phyloP scores from a whole-genome alignment of 2,113 vertebrate species.

The Chaenocephalus aceratus region DNA sequence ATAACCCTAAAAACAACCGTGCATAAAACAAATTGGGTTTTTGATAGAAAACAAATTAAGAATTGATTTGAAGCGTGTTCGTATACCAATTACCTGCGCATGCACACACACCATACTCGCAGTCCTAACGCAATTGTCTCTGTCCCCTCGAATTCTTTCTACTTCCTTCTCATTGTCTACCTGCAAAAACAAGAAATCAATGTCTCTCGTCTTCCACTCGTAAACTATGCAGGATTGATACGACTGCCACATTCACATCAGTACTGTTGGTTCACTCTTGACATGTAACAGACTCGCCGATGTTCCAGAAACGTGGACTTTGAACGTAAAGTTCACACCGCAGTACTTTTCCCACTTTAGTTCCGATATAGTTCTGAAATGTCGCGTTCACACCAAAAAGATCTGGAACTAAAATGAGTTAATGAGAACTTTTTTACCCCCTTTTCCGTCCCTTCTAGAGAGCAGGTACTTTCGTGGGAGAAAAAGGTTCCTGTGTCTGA shows the following conservation, averaged over 20 bases:
- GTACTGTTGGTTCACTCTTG: constrained; percentile 43
- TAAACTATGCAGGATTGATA: constrained; percentile 11
- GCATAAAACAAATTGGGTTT: neutral
- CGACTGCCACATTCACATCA: constrained; percentile 31
- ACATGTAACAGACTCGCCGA: constrained; percentile 24
- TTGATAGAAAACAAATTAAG: neutral
- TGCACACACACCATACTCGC: neutral
- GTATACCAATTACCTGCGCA: neutral
- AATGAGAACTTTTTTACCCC: no score
- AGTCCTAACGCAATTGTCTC: neutral
- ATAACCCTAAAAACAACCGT: neutral
- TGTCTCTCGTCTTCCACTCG: neutral
- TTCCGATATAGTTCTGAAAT: no score
- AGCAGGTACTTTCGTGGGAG: no score
- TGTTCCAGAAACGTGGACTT: neutral
- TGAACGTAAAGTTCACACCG: neutral
- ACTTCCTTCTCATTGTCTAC: constrained; percentile 14
- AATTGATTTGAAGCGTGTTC: neutral
- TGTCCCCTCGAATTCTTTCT: neutral
- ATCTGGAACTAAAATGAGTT: no score
- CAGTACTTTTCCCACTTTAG: no score
- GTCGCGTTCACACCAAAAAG: no score
- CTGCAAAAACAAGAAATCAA: constrained; percentile 24
- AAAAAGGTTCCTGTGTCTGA: no score
- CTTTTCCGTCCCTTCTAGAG: no score